Conservation (phyloP, 37 sponge, comb jelly and placozoan genomes). For the Cladorhizidae sp. region DNA sequence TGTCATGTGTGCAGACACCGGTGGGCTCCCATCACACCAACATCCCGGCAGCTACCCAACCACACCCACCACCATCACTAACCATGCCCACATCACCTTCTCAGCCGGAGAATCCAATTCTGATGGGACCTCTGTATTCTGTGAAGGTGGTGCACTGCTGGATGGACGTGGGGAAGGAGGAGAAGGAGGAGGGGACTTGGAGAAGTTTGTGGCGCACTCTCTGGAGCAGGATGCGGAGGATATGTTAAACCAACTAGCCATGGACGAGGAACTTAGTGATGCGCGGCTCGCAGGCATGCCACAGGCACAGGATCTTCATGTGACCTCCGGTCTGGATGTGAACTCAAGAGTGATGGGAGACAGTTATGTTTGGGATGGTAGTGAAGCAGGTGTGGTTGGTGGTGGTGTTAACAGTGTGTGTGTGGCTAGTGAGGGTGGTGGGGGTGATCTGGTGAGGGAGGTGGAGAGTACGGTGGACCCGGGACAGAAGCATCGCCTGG, state of each 20-base stretch:
- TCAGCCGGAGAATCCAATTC: too few species aligned
- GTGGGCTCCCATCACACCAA: too few species aligned
- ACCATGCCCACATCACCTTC: too few species aligned
- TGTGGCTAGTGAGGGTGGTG: not conserved
- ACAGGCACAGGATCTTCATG: not conserved
- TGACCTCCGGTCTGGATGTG: not conserved
- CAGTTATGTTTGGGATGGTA: not conserved
- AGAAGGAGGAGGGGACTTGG: not conserved
- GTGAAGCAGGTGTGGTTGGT: too few species aligned
- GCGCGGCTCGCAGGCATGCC: slow-evolving; percentile 9
- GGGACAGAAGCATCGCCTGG: too few species aligned
- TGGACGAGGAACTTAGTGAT: slow-evolving; percentile 80
- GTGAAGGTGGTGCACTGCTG: too few species aligned
- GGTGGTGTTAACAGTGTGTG: not conserved
- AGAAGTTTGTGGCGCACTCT: slow-evolving; percentile 27
- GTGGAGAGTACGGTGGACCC: too few species aligned
- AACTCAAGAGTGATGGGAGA: not conserved
- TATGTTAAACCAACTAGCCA: slow-evolving; percentile 50
- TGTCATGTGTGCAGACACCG: too few species aligned
- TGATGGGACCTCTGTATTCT: too few species aligned
- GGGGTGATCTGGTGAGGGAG: not conserved
- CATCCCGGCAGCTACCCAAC: too few species aligned
- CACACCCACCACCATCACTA: too few species aligned
- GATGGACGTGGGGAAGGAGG: not conserved
- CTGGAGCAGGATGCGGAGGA: slow-evolving; percentile 60